Conservation (phyloP, 92 coral and sea anemone genomes). For the Parazoanthus swiftii region DNA sequence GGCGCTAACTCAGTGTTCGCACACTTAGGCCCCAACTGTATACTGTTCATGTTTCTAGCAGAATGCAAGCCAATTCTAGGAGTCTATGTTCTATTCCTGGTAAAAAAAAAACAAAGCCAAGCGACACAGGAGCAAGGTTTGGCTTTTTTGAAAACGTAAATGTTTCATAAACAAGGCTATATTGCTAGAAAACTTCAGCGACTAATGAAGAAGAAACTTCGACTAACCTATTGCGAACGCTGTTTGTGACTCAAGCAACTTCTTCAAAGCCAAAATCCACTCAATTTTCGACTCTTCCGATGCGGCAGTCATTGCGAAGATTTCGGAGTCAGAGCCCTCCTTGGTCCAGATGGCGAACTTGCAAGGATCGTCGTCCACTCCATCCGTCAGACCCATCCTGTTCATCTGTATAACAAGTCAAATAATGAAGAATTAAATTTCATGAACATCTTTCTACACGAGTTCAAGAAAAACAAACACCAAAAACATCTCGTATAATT, state of each 20-base stretch:
- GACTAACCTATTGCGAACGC: slow-evolving; percentile 96
- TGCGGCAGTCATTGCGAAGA: slow-evolving; percentile 79
- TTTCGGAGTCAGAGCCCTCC: slow-evolving; percentile 80
- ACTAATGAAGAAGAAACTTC: not conserved
- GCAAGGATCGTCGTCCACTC: slow-evolving; percentile 90
- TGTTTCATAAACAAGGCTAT: not conserved
- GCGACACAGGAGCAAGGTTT: no score
- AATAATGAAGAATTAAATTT: no score
- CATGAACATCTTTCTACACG: not conserved
- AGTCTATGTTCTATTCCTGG: not conserved
- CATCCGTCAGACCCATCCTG: slow-evolving; percentile 91
- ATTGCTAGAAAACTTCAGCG: not conserved
- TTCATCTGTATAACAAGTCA: slow-evolving; percentile 66
- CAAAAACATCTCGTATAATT: no score
- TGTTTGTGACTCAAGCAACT: slow-evolving; percentile 78
- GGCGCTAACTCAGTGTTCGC: not conserved
- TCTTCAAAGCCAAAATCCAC: slow-evolving; percentile 85
- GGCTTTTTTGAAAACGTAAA: not conserved
- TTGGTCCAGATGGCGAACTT: slow-evolving; percentile 97
- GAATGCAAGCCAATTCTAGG: not conserved
- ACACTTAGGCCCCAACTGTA: not conserved
- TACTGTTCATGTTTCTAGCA: no score
- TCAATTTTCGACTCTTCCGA: slow-evolving; percentile 86
- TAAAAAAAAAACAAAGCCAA: no score
- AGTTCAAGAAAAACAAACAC: not conserved